These are phyloP conservation scores for Dromiciops gliroides DNA, from an alignment of 2,113 vertebrate genomes.

Conservation along the genomic window DNA sequence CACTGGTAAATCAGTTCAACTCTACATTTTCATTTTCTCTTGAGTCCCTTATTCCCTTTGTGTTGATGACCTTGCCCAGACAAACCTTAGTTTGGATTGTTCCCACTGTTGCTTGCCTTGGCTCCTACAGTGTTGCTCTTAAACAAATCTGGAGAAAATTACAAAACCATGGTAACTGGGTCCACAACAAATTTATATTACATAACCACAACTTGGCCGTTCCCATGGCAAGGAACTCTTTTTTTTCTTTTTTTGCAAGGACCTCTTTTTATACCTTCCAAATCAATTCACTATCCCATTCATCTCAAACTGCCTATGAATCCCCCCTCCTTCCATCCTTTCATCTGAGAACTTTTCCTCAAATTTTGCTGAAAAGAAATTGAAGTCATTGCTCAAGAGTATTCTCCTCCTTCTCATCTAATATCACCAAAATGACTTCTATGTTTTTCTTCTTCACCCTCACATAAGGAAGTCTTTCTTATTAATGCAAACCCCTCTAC, in stretches of 20 bases:
- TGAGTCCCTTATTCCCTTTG: neutral
- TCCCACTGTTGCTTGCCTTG: neutral
- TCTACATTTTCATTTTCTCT: neutral
- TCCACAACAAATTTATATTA: neutral
- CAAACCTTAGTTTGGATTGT: neutral
- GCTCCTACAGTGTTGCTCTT: neutral
- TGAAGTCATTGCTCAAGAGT: neutral
- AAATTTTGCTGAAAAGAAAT: neutral
- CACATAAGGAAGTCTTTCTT: neutral
- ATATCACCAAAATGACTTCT: neutral
- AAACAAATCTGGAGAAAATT: neutral
- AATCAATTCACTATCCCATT: neutral
- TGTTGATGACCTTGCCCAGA: neutral
- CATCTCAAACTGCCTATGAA: neutral
- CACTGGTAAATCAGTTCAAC: neutral
- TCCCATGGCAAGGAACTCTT: neutral
- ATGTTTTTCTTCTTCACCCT: neutral
- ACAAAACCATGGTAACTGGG: neutral
- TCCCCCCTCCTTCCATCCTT: no score
- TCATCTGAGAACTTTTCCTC: neutral
- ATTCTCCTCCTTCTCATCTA: neutral
- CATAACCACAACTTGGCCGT: neutral
- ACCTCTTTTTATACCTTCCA: neutral
- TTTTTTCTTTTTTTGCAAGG: no score
- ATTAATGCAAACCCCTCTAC: neutral